Conservation (phyloP, 2,797 vertebrate species). For the Epinephelus coioides region DNA sequence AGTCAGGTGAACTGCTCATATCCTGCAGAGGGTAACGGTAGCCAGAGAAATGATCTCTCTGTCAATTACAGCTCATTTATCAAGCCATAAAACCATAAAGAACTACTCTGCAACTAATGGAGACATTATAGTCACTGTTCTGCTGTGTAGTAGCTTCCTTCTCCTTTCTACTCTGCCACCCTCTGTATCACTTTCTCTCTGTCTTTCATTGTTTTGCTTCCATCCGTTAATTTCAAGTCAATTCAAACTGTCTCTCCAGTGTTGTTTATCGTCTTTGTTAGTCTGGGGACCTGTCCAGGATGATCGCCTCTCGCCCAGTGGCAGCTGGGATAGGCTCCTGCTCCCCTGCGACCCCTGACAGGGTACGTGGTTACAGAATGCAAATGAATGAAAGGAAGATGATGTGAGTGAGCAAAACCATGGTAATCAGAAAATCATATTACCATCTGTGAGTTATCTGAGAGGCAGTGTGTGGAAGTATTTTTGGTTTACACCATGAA, state of each 20-base stretch:
- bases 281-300: no score
- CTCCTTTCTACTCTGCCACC: conserved; percentile 16
- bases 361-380: no score
- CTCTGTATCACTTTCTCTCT: conserved; percentile 1
- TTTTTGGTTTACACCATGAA: neutral
- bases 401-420: neutral
- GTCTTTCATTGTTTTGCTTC: conserved; percentile 2
- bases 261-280: conserved; percentile 3
- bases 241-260: neutral
- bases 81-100: conserved; percentile 55
- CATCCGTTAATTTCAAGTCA: neutral
- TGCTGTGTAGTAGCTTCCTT: conserved; percentile 6
- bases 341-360: no score
- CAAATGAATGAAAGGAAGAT: no score
- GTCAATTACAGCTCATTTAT: conserved; percentile 57
- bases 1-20: conserved; percentile 33
- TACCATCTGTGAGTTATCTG: no score
- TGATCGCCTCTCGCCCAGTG: no score
- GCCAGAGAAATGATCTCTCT: conserved; percentile 38
- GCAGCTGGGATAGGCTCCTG: no score
- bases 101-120: conserved; percentile 44
- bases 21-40: conserved; percentile 14
- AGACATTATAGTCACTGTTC: conserved; percentile 54
- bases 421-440: neutral
- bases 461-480: no score